Conservation (phyloP, 2,113 vertebrate species). For the Campylorhamphus procurvoides region DNA sequence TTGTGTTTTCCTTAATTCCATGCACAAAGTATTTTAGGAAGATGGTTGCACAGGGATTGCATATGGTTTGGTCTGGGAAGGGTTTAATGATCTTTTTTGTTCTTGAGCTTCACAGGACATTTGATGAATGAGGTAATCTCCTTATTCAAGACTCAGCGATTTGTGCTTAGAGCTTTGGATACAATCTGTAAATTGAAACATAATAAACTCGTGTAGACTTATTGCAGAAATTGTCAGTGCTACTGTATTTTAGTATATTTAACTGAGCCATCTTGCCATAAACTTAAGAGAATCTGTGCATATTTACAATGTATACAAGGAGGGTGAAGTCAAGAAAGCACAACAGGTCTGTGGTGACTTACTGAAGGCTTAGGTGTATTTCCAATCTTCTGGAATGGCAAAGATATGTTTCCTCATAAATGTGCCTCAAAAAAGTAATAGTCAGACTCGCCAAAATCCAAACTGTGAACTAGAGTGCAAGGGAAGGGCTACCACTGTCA, state of each 20-base stretch:
- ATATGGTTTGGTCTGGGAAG: background rate
- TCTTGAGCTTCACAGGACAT: background rate
- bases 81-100: background rate
- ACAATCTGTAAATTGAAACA: background rate
- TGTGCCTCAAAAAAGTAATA: background rate
- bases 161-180: background rate
- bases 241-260: background rate
- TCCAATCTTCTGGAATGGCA: background rate
- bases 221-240: background rate
- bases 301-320: background rate
- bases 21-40: background rate
- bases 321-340: background rate
- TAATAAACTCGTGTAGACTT: background rate
- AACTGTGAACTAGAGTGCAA: background rate
- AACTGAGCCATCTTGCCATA: background rate
- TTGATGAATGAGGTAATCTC: constrained; percentile 27
- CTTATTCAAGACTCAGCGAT: constrained; percentile 13
- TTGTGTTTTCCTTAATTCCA: background rate
- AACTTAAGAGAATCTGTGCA: background rate
- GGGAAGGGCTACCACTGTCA: background rate
- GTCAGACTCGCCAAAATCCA: background rate
- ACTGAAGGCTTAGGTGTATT: background rate
- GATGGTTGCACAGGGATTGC: background rate
- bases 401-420: background rate
- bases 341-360: background rate